These are phyloP conservation scores for Tenrec ecaudatus DNA, from an alignment of 2,113 vertebrate genomes.

Conservation along the genomic window DNA sequence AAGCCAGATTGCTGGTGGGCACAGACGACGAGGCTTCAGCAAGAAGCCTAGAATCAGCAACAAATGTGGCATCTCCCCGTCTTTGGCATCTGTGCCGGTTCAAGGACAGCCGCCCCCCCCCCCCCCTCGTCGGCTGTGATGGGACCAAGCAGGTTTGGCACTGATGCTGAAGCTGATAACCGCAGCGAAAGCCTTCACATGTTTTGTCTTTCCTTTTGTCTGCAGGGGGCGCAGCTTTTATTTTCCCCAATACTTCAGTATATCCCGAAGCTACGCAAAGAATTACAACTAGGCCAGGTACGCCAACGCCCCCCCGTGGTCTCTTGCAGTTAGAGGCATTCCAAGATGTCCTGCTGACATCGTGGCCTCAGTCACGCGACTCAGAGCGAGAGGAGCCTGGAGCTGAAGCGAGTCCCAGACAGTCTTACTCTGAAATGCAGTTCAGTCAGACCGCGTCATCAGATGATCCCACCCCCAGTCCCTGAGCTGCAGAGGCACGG, in stretches of 20 bases:
- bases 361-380: neutral
- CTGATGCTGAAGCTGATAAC: neutral
- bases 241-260: constrained; percentile 93
- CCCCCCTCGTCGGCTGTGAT: too few relatives aligned
- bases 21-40: neutral
- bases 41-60: neutral
- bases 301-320: constrained; percentile 59
- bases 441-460: too few relatives aligned
- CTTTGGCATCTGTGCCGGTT: accelerated
- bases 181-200: constrained; percentile 61
- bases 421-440: neutral
- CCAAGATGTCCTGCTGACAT: neutral
- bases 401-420: neutral
- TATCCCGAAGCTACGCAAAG: constrained; percentile 92
- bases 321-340: neutral
- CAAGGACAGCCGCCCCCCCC: too few relatives aligned
- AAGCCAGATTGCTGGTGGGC: neutral
- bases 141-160: neutral
- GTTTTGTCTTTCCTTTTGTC: constrained; percentile 85
- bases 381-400: neutral
- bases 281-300: constrained; percentile 92
- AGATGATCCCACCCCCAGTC: neutral
- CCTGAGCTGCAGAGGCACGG: neutral
- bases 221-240: constrained; percentile 94
- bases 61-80: accelerated